Base-by-base conservation (phyloP, 2,797 vertebrate genomes). In the Chaenodraco wilsoni region DNA sequence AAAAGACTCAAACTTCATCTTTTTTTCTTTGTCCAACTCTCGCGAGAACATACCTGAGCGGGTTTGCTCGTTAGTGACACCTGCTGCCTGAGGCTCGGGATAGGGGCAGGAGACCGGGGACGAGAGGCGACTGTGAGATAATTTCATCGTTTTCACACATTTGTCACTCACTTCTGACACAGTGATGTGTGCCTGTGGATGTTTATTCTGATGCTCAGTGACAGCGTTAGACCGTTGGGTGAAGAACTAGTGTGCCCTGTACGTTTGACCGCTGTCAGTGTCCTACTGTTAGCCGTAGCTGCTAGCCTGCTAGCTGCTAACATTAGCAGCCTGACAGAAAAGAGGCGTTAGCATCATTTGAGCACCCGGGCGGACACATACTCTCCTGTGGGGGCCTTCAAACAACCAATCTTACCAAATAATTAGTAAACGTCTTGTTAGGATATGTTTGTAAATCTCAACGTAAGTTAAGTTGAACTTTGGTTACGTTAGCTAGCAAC, bases 201-300 rank as follows among this genome's bases (percentile, higher is more conserved):
- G 0, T 8, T 9, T 9, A 15, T 43, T 19, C 5, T 7, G 1
- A 33, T n/a, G 3, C 0, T 2, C 17, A 1, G 10, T 45, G 17
- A 15, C 9, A 17, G 14, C 9, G n/a, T 8, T 0, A 14, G 37
- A 0, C 1, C 3, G 19, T 17, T 14, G 2, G 10, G 5, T 55
- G 48, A 17, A 48, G 2, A 71, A 72, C 58, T 45, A n/a, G 51
- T 83, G 51, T 57, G 72, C 46, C 23, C 62, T 13, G 66, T 63
- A 21, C 70, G 40, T 87, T 88, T 92, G 88, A 92, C 90, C 87
- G 91, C 87, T 90, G 85, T 78, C 81, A 15, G 62, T 88, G 89
- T 90, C 88, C 87, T 90, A 74, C 78, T 23, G 73, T 85, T 88
- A 89, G 81, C 89, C 17, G 33, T 79, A 78, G 82, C 74, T n/a